phyloP scores from a whole-genome alignment of 2,888 invertebrate genomes.

The Auanema freiburgensis region DNA sequence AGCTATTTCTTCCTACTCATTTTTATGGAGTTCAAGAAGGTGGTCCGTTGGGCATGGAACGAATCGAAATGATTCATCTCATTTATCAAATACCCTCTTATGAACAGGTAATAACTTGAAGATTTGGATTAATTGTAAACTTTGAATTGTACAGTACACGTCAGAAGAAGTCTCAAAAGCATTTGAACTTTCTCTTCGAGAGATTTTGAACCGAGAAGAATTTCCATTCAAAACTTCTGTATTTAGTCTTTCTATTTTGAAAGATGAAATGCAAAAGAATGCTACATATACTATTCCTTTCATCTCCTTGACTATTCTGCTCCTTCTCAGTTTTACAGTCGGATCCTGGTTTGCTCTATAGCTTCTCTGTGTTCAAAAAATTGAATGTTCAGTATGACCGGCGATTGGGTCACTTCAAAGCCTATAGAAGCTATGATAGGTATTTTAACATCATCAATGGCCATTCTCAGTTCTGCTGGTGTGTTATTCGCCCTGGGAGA shows the following conservation, averaged over 20 bases:
- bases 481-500: slow-evolving; percentile 57
- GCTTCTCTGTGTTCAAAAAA: not conserved
- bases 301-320: slow-evolving; percentile 57
- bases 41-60: slow-evolving; percentile 38
- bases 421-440: slow-evolving; percentile 63
- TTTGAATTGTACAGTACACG: slow-evolving; percentile 39
- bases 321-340: slow-evolving; percentile 60
- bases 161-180: slow-evolving; percentile 55
- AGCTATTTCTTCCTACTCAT: slow-evolving; percentile 63
- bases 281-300: slow-evolving; percentile 63
- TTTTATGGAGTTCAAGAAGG: slow-evolving; percentile 58
- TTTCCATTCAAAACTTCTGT: slow-evolving; percentile 38
- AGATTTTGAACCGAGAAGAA: slow-evolving; percentile 37
- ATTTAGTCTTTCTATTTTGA: slow-evolving; percentile 58
- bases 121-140: not conserved
- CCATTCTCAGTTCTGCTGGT: slow-evolving; percentile 59
- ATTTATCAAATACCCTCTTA: slow-evolving; percentile 53
- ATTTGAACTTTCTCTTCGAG: slow-evolving; percentile 48
- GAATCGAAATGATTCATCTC: slow-evolving; percentile 59
- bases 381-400: slow-evolving; percentile 52
- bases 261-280: slow-evolving; percentile 63
- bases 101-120: slow-evolving; percentile 34
- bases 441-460: slow-evolving; percentile 57
- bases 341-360: slow-evolving; percentile 51
- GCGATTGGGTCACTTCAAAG: slow-evolving; percentile 62